phyloP scores from a whole-genome alignment of 2,888 invertebrate species.

The Nomada ferruginata region DNA sequence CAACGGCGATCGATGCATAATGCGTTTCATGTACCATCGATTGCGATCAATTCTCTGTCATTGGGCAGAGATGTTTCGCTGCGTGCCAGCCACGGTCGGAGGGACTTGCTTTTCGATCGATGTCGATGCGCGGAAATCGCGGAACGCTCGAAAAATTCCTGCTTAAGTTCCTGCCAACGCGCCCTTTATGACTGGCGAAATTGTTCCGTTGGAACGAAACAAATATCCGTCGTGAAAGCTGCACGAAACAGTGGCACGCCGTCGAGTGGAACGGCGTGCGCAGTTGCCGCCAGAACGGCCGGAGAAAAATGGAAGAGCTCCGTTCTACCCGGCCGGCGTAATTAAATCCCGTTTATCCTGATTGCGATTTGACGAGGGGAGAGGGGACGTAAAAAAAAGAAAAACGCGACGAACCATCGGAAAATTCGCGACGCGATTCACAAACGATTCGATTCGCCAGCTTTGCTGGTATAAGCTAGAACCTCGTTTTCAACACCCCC shows the following conservation, averaged over 20 bases:
- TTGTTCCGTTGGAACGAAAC: slow-evolving; percentile 42
- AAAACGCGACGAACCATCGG: slow-evolving; percentile 22
- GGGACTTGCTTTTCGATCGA: background rate
- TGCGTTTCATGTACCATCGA: too few relatives aligned
- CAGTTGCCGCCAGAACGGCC: background rate
- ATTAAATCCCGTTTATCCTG: slow-evolving; percentile 74
- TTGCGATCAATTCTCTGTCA: too few relatives aligned
- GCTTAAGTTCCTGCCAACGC: background rate
- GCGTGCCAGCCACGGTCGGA: too few relatives aligned
- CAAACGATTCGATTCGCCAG: slow-evolving; percentile 26
- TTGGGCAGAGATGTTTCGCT: too few relatives aligned
- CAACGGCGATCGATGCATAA: too few relatives aligned
- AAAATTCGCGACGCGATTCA: slow-evolving; percentile 22
- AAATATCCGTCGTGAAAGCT: slow-evolving; percentile 40
- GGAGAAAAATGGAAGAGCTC: slow-evolving; percentile 44
- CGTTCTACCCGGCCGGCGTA: slow-evolving; percentile 48
- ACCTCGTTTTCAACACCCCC: background rate
- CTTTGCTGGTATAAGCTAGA: slow-evolving; percentile 8
- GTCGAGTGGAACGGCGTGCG: background rate
- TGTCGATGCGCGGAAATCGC: background rate
- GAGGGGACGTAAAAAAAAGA: background rate
- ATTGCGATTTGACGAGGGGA: slow-evolving; percentile 67
- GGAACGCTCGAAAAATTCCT: background rate
- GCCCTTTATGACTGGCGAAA: slow-evolving; percentile 25
- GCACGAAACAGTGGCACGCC: background rate